Evolutionary conservation across 35 echinoderm and acorn worm genomes (phyloP).

Genomic region (Ophioderma brevispina): DNA sequence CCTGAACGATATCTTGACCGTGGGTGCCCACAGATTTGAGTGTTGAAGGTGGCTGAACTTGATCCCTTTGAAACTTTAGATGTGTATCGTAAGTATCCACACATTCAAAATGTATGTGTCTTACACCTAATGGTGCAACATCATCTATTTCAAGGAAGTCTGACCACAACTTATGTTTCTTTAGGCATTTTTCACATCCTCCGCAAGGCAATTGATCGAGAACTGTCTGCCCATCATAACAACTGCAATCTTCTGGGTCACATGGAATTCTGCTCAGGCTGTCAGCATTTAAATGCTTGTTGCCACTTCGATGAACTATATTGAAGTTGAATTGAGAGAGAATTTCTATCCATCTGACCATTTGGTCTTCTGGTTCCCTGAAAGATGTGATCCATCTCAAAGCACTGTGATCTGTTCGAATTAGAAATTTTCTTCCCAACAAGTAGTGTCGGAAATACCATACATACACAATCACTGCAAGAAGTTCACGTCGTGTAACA

Average conservation of each 20-base stretch:
- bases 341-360: constrained; percentile 44
- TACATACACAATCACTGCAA: constrained; percentile 8
- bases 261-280: constrained; percentile 45
- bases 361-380: constrained; percentile 32
- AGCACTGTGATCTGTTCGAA: constrained; percentile 50
- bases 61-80: too few species aligned
- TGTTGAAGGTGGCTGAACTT: too few species aligned
- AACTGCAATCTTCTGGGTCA: not conserved
- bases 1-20: too few species aligned
- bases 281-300: constrained; percentile 52
- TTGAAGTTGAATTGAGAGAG: constrained; percentile 36
- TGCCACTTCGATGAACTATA: constrained; percentile 37
- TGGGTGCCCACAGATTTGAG: too few species aligned
- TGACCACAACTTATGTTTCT: constrained; percentile 21
- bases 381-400: constrained; percentile 40
- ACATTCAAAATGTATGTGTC: too few species aligned
- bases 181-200: constrained; percentile 20
- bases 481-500: constrained; percentile 36
- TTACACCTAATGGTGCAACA: not conserved
- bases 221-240: constrained; percentile 2
- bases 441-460: constrained; percentile 30
- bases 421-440: constrained; percentile 26
- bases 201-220: constrained; percentile 28
- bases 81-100: too few species aligned
- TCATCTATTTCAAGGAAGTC: constrained; percentile 26